Evolutionary conservation across 2,797 vertebrate genomes (phyloP).

Genomic region (Phalloptychus januarius): DNA sequence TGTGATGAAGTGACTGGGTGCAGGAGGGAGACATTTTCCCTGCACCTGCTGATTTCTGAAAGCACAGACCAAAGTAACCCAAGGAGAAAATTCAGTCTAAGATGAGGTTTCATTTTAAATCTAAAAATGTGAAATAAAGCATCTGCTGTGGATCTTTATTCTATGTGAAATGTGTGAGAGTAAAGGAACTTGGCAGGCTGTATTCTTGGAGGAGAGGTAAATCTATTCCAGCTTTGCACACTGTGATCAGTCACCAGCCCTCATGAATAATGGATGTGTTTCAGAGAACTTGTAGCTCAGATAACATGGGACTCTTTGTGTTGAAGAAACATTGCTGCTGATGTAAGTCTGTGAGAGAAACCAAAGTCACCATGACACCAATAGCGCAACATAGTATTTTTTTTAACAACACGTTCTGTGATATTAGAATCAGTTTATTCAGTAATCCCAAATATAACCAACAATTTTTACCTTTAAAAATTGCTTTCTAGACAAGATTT

Average conservation of each 20-base stretch:
- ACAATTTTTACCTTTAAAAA: neutral
- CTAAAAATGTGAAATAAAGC: neutral
- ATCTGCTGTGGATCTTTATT: constrained; percentile 2
- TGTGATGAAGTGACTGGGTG: constrained; percentile 57
- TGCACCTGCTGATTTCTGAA: constrained; percentile 49
- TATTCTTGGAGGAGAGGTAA: neutral
- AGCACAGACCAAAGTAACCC: neutral
- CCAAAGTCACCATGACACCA: constrained; percentile 1
- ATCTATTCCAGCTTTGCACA: constrained; percentile 25
- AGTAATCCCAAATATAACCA: neutral
- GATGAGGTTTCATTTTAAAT: constrained; percentile 15
- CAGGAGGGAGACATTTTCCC: constrained; percentile 43
- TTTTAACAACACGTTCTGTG: neutral
- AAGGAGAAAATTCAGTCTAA: constrained; percentile 14
- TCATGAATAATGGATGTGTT: constrained; percentile 55
- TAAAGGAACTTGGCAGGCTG: neutral
- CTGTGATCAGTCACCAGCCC: constrained; percentile 20
- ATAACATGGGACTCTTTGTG: constrained; percentile 34
- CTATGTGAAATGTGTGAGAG: neutral
- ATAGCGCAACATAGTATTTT: neutral
- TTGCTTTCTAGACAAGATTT: neutral
- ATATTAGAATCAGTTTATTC: neutral
- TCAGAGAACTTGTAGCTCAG: constrained; percentile 46
- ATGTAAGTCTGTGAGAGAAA: constrained; percentile 24
- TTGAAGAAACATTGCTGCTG: constrained; percentile 19